Conservation (phyloP, 2,113 vertebrate species). For the Channa maculata region DNA sequence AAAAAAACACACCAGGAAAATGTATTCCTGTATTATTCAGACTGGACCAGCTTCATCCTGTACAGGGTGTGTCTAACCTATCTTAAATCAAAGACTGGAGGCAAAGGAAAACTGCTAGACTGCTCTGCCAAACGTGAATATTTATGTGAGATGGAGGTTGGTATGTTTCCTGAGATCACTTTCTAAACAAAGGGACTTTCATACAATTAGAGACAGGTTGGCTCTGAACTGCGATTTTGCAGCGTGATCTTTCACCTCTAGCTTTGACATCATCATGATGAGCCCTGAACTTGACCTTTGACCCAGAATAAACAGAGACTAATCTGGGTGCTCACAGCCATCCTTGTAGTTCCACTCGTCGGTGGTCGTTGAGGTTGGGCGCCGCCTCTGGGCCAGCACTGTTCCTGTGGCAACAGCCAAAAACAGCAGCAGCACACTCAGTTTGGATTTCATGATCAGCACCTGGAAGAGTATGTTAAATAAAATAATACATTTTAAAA, state of each 20-base stretch:
- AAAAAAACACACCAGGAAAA: too few relatives aligned
- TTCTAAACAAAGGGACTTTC: neutral
- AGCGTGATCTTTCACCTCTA: slow-evolving; percentile 39
- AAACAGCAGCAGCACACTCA: slow-evolving; percentile 74
- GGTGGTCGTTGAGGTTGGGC: slow-evolving; percentile 17
- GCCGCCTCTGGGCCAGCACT: slow-evolving; percentile 74
- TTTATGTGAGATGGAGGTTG: too few relatives aligned
- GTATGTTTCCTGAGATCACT: too few relatives aligned
- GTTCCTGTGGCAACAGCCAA: slow-evolving; percentile 54
- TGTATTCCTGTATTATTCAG: too few relatives aligned
- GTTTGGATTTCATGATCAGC: slow-evolving; percentile 71
- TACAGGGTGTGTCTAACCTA: too few relatives aligned
- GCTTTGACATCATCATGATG: slow-evolving; percentile 34
- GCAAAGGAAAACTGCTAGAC: too few relatives aligned
- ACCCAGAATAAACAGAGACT: slow-evolving; percentile 54
- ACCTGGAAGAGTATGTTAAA: slow-evolving; percentile 34
- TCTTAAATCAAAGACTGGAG: too few relatives aligned
- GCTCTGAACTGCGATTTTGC: neutral
- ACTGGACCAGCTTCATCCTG: too few relatives aligned
- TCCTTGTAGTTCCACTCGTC: slow-evolving; percentile 84
- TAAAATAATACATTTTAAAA: neutral
- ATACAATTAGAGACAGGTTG: neutral
- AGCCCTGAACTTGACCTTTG: slow-evolving; percentile 45
- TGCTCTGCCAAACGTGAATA: too few relatives aligned
- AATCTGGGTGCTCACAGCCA: slow-evolving; percentile 78